Conservation (phyloP, 2,797 vertebrate species). For the Vultur gryphus region DNA sequence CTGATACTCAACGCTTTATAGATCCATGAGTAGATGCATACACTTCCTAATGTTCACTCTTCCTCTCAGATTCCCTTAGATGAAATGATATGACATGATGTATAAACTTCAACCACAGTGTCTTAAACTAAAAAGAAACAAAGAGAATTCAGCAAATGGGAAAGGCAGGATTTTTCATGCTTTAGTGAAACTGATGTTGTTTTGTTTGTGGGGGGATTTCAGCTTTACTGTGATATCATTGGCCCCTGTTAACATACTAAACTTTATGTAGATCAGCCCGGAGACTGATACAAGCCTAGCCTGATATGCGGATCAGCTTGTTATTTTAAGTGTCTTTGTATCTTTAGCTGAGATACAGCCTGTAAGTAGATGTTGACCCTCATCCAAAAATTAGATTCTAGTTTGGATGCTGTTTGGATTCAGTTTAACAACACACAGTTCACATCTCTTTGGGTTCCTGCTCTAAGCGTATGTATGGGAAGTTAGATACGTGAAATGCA, state of each 20-base stretch:
- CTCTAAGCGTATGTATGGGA: background rate
- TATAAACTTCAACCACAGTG: background rate
- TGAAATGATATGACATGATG: background rate
- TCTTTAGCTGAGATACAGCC: background rate
- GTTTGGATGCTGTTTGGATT: background rate
- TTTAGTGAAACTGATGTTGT: background rate
- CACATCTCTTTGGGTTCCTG: background rate
- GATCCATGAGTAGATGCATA: background rate
- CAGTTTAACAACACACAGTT: background rate
- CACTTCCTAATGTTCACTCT: background rate
- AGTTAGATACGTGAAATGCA: background rate
- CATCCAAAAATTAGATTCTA: background rate
- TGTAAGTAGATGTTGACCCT: background rate
- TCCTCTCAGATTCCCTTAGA: background rate
- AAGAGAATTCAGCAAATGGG: background rate
- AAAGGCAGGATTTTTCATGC: background rate
- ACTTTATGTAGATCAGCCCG: background rate
- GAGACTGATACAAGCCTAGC: background rate
- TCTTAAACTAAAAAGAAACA: background rate
- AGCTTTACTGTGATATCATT: background rate
- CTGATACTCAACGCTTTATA: accelerated
- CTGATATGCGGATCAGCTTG: background rate
- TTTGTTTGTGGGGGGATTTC: background rate
- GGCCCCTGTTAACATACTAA: background rate
- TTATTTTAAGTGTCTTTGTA: background rate